These are phyloP conservation scores for Austrolebias charrua DNA, from an alignment of 2,797 vertebrate species.

Conservation along the genomic window DNA sequence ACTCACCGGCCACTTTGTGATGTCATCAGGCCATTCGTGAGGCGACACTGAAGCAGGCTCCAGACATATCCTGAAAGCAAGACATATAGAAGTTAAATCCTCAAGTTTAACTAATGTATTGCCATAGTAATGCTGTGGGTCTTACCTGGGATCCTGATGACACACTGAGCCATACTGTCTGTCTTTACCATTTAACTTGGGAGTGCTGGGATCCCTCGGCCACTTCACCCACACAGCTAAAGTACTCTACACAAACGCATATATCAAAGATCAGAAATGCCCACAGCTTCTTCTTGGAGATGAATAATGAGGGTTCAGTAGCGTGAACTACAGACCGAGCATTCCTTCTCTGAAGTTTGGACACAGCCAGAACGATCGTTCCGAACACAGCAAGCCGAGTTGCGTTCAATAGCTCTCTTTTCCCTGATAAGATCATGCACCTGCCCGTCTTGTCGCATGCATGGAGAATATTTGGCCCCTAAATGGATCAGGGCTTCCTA, in stretches of 20 bases:
- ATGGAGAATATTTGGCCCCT: slow-evolving; percentile 97
- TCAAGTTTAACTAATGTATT: too few relatives aligned
- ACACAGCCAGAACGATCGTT: slow-evolving; percentile 95
- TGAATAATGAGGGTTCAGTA: slow-evolving; percentile 6
- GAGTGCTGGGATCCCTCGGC: slow-evolving; percentile 88
- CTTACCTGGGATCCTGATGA: slow-evolving; percentile 94
- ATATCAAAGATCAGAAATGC: slow-evolving; percentile 22
- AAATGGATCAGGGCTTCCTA: slow-evolving; percentile 97
- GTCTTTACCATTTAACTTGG: slow-evolving; percentile 80
- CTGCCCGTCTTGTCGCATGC: slow-evolving; percentile 96
- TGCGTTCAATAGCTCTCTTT: slow-evolving; percentile 87
- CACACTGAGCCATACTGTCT: slow-evolving; percentile 92
- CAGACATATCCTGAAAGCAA: slow-evolving; percentile 86
- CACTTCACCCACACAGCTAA: slow-evolving; percentile 97
- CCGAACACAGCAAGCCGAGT: slow-evolving; percentile 95
- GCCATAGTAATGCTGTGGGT: not conserved
- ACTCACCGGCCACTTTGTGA: slow-evolving; percentile 98
- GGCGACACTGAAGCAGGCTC: slow-evolving; percentile 94
- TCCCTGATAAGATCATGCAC: slow-evolving; percentile 90
- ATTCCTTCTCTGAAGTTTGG: slow-evolving; percentile 94
- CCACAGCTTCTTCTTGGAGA: not conserved
- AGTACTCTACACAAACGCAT: slow-evolving; percentile 81
- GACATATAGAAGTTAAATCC: not conserved
- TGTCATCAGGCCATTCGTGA: slow-evolving; percentile 97
- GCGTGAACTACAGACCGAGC: slow-evolving; percentile 83